Conservation (phyloP, 2,888 invertebrate genomes). For the Drosophila hamatofila region DNA sequence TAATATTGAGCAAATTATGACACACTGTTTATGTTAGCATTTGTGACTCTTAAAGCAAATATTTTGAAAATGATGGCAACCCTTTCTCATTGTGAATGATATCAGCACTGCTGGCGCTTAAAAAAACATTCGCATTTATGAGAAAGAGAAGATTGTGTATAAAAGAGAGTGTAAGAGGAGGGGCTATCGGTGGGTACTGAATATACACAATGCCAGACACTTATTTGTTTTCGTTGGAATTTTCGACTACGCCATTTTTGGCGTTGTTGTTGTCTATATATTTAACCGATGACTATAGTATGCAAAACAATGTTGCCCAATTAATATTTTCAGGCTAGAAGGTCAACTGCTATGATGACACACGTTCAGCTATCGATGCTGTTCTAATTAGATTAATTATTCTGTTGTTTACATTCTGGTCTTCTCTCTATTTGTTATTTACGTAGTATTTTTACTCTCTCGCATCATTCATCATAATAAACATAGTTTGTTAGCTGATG, state of each 20-base stretch:
- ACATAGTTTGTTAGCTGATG: constrained; percentile 47
- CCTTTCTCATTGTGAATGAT: constrained; percentile 54
- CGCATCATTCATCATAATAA: constrained; percentile 49
- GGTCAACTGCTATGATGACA: constrained; percentile 60
- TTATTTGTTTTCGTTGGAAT: constrained; percentile 57
- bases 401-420: constrained; percentile 21
- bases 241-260: constrained; percentile 68
- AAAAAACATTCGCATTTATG: constrained; percentile 62
- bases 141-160: background rate
- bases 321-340: constrained; percentile 47
- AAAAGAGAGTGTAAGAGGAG: background rate
- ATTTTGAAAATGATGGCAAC: constrained; percentile 54
- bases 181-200: background rate
- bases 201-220: constrained; percentile 40
- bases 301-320: constrained; percentile 51
- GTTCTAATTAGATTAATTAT: constrained; percentile 63
- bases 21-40: constrained; percentile 24
- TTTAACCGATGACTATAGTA: constrained; percentile 55
- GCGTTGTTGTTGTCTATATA: constrained; percentile 31
- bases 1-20: constrained; percentile 31
- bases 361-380: constrained; percentile 10
- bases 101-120: constrained; percentile 58
- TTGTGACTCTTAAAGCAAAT: constrained; percentile 25
- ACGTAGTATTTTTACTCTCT: constrained; percentile 16
- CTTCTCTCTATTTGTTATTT: constrained; percentile 13